These are phyloP conservation scores for Agrypnia vestita DNA, from an alignment of 1,140 invertebrate species.

Conservation along the genomic window DNA sequence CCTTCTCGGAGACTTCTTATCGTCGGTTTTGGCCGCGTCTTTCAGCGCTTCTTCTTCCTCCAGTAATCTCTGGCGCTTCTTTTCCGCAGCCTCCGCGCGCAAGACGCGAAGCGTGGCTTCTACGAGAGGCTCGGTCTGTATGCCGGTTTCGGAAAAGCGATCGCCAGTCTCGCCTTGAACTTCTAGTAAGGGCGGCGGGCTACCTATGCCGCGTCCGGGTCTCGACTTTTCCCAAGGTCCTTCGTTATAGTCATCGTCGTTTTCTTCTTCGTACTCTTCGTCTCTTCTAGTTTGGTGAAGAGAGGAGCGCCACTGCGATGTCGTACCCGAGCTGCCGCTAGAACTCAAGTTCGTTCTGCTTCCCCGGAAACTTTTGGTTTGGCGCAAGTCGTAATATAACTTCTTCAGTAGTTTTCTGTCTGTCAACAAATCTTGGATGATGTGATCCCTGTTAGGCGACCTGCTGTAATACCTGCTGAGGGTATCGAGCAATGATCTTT, in stretches of 20 bases:
- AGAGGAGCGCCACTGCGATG: constrained; percentile 65
- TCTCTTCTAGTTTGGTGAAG: constrained; percentile 62
- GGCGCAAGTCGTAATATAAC: constrained; percentile 81
- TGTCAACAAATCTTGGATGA: constrained; percentile 81
- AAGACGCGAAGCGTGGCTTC: constrained; percentile 72
- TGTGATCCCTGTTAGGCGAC: constrained; percentile 77
- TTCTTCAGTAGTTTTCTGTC: constrained; percentile 82
- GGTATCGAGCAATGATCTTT: constrained; percentile 78
- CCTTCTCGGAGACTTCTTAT: constrained; percentile 71
- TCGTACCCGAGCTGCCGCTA: constrained; percentile 65
- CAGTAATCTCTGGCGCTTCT: constrained; percentile 65
- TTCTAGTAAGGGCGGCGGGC: constrained; percentile 80
- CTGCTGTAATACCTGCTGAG: constrained; percentile 79
- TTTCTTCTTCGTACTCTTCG: constrained; percentile 64
- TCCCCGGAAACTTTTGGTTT: constrained; percentile 79
- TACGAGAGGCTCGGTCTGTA: constrained; percentile 77
- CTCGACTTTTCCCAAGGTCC: constrained; percentile 60
- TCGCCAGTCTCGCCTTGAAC: constrained; percentile 77
- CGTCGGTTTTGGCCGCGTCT: constrained; percentile 60
- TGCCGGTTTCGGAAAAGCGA: constrained; percentile 70
- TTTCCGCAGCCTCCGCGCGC: constrained; percentile 65
- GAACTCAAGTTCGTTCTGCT: constrained; percentile 67
- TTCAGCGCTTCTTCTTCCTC: constrained; percentile 64
- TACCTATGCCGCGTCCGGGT: constrained; percentile 65
- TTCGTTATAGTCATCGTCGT: constrained; percentile 66